phyloP scores from a whole-genome alignment of 2,888 invertebrate genomes.

The Campoplex capitator region DNA sequence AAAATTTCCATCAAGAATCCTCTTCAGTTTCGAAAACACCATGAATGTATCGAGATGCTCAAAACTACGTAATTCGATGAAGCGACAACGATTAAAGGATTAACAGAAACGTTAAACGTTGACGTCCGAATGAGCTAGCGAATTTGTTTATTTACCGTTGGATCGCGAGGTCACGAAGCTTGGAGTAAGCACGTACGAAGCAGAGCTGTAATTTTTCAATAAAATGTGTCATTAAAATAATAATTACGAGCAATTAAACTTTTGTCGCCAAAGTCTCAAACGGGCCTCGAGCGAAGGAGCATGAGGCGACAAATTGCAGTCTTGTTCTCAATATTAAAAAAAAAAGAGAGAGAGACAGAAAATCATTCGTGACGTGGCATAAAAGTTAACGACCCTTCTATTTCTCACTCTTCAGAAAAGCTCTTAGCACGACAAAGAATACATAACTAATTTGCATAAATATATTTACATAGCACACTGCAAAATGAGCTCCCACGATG shows the following conservation, averaged over 20 bases:
- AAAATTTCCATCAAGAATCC: background rate
- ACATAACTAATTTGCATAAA: conserved; percentile 30
- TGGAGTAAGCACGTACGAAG: background rate
- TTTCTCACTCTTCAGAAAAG: background rate
- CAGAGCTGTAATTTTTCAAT: background rate
- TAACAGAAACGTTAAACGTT: background rate
- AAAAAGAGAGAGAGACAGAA: background rate
- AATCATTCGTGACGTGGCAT: conserved; percentile 13
- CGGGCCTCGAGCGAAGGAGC: background rate
- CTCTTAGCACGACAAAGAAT: conserved; percentile 20
- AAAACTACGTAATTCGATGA: background rate
- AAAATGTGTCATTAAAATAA: background rate
- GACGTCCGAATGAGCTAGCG: background rate
- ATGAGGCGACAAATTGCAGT: background rate
- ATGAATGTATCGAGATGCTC: background rate
- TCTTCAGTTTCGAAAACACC: conserved; percentile 2
- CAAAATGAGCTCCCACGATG: conserved; percentile 14
- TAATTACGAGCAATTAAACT: background rate
- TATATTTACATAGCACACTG: conserved; percentile 30
- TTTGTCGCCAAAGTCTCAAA: background rate
- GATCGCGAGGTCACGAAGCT: background rate
- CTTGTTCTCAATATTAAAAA: background rate
- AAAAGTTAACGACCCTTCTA: background rate
- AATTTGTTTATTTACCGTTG: background rate
- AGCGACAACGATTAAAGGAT: background rate